Evolutionary conservation across 2,888 invertebrate genomes (phyloP).

Genomic region (Ochropacha duplaris): DNA sequence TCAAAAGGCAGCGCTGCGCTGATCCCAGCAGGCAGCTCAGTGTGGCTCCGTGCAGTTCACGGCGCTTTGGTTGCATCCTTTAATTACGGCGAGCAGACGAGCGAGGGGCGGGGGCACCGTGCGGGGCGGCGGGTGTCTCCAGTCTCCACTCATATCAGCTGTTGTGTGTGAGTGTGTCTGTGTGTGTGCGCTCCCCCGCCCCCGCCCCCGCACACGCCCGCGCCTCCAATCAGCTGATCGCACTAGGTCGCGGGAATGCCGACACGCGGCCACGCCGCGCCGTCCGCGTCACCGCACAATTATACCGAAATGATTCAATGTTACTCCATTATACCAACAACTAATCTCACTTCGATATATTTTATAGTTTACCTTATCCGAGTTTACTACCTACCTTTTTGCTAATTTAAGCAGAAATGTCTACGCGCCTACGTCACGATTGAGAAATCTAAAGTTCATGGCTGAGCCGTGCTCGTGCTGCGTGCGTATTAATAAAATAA

Average conservation of each 20-base stretch:
- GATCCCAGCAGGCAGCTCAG: background rate
- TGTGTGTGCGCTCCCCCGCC: conserved; percentile 35
- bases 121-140: conserved; percentile 29
- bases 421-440: conserved; percentile 2
- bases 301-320: background rate
- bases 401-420: background rate
- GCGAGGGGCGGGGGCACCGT: background rate
- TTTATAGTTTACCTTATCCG: background rate
- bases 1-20: background rate
- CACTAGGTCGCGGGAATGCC: conserved; percentile 49
- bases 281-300: conserved; percentile 6
- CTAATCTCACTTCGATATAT: background rate
- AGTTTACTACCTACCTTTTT: background rate
- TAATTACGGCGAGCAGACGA: conserved; percentile 11
- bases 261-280: conserved; percentile 17
- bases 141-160: conserved; percentile 48
- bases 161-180: conserved; percentile 33
- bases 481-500: conserved; percentile 19
- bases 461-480: conserved; percentile 15
- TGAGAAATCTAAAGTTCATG: conserved; percentile 17
- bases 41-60: background rate
- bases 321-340: background rate
- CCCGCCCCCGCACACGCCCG: conserved; percentile 35
- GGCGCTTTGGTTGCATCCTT: conserved; percentile 19
- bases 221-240: conserved; percentile 76